phyloP scores from a whole-genome alignment of 1,140 invertebrate species.

The Drosophila lowei region DNA sequence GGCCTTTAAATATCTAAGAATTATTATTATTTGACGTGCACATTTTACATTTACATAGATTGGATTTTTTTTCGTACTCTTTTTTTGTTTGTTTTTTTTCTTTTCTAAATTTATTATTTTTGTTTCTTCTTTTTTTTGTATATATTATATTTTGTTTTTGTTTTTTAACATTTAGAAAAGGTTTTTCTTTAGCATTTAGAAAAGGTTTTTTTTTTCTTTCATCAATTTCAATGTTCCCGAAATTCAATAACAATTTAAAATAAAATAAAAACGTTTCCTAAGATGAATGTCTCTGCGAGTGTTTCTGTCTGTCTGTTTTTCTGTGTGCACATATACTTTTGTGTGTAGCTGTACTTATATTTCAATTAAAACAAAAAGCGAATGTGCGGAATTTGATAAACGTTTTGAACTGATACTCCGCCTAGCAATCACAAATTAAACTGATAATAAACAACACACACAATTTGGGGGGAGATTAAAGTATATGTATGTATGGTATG shows the following conservation, averaged over 20 bases:
- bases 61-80: slow-evolving; percentile 27
- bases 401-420: slow-evolving; percentile 38
- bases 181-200: slow-evolving; percentile 50
- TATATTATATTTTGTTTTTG: slow-evolving; percentile 21
- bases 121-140: slow-evolving; percentile 20
- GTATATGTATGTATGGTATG: slow-evolving; percentile 14
- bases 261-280: slow-evolving; percentile 59
- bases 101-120: slow-evolving; percentile 14
- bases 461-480: slow-evolving; percentile 24
- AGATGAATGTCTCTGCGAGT: slow-evolving; percentile 46
- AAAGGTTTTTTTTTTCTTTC: slow-evolving; percentile 52
- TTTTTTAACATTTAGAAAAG: slow-evolving; percentile 14
- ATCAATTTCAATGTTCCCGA: slow-evolving; percentile 69
- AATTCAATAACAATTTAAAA: slow-evolving; percentile 73
- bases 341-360: slow-evolving; percentile 23
- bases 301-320: slow-evolving; percentile 15
- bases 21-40: slow-evolving; percentile 81
- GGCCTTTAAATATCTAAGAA: slow-evolving; percentile 77
- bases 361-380: slow-evolving; percentile 19
- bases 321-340: slow-evolving; percentile 21
- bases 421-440: slow-evolving; percentile 26
- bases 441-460: slow-evolving; percentile 7
- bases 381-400: slow-evolving; percentile 12
- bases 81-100: slow-evolving; percentile 28
- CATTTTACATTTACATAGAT: slow-evolving; percentile 81